phyloP scores from a whole-genome alignment of 2,797 vertebrate genomes.

The Betta splendens region DNA sequence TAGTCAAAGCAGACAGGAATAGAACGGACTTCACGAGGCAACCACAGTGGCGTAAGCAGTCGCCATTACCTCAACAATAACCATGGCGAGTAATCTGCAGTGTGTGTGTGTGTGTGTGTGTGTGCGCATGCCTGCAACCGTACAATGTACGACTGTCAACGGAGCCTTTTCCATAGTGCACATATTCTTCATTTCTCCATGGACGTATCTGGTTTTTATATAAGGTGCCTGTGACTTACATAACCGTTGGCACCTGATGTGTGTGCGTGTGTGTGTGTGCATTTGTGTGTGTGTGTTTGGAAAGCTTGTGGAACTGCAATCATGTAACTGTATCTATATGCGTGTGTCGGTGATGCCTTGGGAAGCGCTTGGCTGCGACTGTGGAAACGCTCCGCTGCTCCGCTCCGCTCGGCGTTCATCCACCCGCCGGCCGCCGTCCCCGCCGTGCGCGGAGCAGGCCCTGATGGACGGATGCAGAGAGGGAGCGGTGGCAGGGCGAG shows the following conservation, averaged over 20 bases:
- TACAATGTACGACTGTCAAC: conserved; percentile 24
- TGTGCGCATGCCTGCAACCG: neutral
- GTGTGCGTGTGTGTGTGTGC: conserved; percentile 47
- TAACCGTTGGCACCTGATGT: conserved; percentile 52
- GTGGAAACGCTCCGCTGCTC: conserved; percentile 74
- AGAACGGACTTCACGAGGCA: conserved; percentile 63
- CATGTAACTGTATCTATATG: conserved; percentile 28
- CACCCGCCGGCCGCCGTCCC: too few relatives aligned
- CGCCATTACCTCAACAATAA: conserved; percentile 63
- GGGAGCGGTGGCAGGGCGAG: conserved; percentile 39
- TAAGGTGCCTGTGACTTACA: conserved; percentile 57
- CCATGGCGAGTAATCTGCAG: conserved; percentile 42
- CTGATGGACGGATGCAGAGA: conserved; percentile 49
- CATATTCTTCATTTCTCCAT: conserved; percentile 50
- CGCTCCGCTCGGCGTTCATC: conserved; percentile 46
- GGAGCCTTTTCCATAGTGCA: conserved; percentile 51
- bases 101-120: conserved; percentile 21
- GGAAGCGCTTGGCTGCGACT: conserved; percentile 66
- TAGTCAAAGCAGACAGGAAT: conserved; percentile 70
- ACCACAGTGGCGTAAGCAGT: conserved; percentile 57
- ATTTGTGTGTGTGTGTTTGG: conserved; percentile 55
- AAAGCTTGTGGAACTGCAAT: conserved; percentile 49
- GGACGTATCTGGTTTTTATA: conserved; percentile 58
- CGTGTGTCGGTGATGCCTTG: conserved; percentile 52
- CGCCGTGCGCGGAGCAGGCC: neutral